Percentiles rank a stretch among this genome's conserved stretches.
phyloP scores from a whole-genome alignment of 2,888 invertebrate genomes.

The Cantharis lateralis region DNA sequence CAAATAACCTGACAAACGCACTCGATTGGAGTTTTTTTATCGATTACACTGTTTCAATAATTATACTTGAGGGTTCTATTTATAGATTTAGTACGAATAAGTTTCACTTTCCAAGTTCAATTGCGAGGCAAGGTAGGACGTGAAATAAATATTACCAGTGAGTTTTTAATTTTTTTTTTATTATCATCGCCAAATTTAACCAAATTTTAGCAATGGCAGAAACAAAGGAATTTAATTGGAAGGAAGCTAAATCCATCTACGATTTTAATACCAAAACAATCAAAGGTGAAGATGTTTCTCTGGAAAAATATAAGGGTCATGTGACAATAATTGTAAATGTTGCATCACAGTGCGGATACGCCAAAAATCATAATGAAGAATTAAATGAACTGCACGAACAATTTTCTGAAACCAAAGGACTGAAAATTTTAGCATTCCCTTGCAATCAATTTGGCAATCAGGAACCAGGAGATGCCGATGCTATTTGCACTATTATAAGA shows the following conservation, averaged over 20 bases:
- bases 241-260: constrained; percentile 74
- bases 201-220: neutral
- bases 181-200: neutral
- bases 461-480: constrained; percentile 68
- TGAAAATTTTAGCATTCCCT: constrained; percentile 83
- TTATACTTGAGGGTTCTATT: neutral
- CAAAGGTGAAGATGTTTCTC: constrained; percentile 77
- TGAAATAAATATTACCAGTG: neutral
- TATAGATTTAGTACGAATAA: neutral
- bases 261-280: constrained; percentile 82
- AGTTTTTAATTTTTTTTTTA: neutral
- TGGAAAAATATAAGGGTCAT: constrained; percentile 81
- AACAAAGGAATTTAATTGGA: constrained; percentile 59
- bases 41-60: neutral
- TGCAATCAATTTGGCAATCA: constrained; percentile 84
- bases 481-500: constrained; percentile 67
- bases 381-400: constrained; percentile 76
- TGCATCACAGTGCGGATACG: constrained; percentile 85
- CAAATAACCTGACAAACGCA: neutral
- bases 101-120: neutral
- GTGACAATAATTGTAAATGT: constrained; percentile 87
- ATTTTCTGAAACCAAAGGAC: constrained; percentile 72
- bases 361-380: constrained; percentile 82
- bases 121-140: neutral
- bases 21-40: neutral